Evolutionary conservation across 1,140 invertebrate species (phyloP).

Genomic region (Mycetomoellerius zeteki): DNA sequence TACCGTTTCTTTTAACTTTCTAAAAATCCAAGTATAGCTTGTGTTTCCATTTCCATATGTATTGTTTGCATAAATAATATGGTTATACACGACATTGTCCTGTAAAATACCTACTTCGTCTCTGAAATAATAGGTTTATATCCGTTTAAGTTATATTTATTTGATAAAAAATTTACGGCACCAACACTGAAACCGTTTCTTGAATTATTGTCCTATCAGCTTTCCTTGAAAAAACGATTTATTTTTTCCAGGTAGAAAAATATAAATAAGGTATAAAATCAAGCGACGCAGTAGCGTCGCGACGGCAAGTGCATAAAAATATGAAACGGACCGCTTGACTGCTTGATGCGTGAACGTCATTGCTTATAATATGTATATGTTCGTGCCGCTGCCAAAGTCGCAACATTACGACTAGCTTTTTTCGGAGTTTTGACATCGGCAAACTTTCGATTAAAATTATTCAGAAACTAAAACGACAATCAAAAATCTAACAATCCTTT

Average conservation of each 20-base stretch:
- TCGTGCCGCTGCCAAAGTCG: no score
- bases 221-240: background rate
- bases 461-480: no score
- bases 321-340: no score
- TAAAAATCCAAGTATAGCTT: background rate
- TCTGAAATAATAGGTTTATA: background rate
- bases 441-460: no score
- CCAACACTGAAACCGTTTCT: background rate
- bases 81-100: background rate
- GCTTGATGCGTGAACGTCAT: no score
- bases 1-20: background rate
- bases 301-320: no score
- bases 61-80: slow-evolving; percentile 24
- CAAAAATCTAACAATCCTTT: no score
- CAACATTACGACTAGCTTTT: no score
- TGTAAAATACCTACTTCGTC: background rate
- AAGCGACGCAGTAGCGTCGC: no score
- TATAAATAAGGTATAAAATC: background rate
- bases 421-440: no score
- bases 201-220: background rate
- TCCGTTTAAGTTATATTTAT: background rate
- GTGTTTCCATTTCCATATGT: background rate
- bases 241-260: background rate
- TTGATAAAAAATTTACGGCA: background rate
- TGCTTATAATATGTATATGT: no score